Evolutionary conservation across 2,888 invertebrate species (phyloP).

Genomic region (Iphiclides podalirius): DNA sequence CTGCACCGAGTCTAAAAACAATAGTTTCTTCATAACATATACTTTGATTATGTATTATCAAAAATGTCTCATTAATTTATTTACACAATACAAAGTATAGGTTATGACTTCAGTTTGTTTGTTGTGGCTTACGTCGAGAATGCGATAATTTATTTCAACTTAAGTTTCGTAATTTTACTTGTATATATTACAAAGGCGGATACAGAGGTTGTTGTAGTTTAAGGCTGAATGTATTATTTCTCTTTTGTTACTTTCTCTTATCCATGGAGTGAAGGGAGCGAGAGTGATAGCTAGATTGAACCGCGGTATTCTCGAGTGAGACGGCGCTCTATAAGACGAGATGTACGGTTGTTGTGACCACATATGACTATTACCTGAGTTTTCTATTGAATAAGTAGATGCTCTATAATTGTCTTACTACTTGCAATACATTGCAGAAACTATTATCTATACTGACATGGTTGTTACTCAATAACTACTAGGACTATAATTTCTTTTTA

Average conservation of each 20-base stretch:
- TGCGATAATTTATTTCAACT: not conserved
- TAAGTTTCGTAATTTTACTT: constrained; percentile 23
- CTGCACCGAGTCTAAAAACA: constrained; percentile 16
- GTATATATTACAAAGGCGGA: constrained; percentile 39
- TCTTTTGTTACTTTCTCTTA: constrained; percentile 79
- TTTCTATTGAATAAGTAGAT: constrained; percentile 19
- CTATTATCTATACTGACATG: constrained; percentile 1
- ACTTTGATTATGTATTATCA: constrained; percentile 15
- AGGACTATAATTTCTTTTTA: no score
- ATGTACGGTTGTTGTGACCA: constrained; percentile 32
- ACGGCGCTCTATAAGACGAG: constrained; percentile 55
- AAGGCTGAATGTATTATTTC: constrained; percentile 68
- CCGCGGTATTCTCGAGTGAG: constrained; percentile 46
- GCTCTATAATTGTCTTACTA: constrained; percentile 15
- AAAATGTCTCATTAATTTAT: constrained; percentile 30
- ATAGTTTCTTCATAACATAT: constrained; percentile 4
- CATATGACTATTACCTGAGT: constrained; percentile 25
- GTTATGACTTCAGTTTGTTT: constrained; percentile 22
- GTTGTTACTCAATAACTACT: constrained; percentile 4
- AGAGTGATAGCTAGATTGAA: constrained; percentile 50
- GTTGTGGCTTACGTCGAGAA: constrained; percentile 11
- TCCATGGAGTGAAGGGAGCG: constrained; percentile 73
- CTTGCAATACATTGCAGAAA: constrained; percentile 3
- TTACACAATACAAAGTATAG: constrained; percentile 28
- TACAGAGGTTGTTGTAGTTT: constrained; percentile 47